Percentiles rank a stretch among this genome's conserved stretches.
phyloP scores from a whole-genome alignment of 1,140 invertebrate genomes.

The Bombus sibiricus region DNA sequence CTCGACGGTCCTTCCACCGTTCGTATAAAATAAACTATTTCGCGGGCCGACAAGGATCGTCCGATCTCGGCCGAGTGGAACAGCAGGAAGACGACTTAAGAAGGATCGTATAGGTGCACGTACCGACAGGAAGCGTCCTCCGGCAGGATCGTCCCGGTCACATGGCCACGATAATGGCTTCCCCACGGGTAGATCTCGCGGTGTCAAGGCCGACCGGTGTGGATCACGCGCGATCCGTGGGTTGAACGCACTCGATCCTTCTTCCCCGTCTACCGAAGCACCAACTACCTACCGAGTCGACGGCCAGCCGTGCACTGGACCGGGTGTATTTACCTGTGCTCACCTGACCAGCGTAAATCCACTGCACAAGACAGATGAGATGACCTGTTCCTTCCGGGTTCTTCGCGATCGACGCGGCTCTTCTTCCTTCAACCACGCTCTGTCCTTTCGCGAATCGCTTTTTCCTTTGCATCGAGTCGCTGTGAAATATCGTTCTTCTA shows the following conservation, averaged over 20 bases:
- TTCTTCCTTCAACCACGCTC: not conserved
- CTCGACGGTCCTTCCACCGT: accelerated
- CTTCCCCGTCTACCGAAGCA: slow-evolving; percentile 13
- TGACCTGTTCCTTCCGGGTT: slow-evolving; percentile 68
- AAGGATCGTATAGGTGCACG: slow-evolving; percentile 1
- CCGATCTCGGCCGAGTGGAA: not conserved
- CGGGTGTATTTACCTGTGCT: slow-evolving; percentile 58
- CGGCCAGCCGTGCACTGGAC: slow-evolving; percentile 63
- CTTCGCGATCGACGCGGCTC: slow-evolving; percentile 1
- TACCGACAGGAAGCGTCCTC: slow-evolving; percentile 40
- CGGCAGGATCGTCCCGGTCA: slow-evolving; percentile 11
- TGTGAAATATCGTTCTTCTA: no score
- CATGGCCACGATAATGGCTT: slow-evolving; percentile 5
- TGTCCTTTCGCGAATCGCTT: no score
- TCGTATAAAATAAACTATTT: not conserved
- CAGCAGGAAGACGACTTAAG: not conserved
- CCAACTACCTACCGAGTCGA: slow-evolving; percentile 55
- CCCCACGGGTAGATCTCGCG: not conserved
- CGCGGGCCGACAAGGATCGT: not conserved
- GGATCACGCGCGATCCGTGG: slow-evolving; percentile 52
- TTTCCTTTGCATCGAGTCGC: no score
- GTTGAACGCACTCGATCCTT: slow-evolving; percentile 68
- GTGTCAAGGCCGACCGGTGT: slow-evolving; percentile 35
- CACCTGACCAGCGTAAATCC: slow-evolving; percentile 61
- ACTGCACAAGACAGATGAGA: slow-evolving; percentile 57